These are phyloP conservation scores for Oligia latruncula DNA, from an alignment of 2,888 invertebrate species.

Conservation along the genomic window DNA sequence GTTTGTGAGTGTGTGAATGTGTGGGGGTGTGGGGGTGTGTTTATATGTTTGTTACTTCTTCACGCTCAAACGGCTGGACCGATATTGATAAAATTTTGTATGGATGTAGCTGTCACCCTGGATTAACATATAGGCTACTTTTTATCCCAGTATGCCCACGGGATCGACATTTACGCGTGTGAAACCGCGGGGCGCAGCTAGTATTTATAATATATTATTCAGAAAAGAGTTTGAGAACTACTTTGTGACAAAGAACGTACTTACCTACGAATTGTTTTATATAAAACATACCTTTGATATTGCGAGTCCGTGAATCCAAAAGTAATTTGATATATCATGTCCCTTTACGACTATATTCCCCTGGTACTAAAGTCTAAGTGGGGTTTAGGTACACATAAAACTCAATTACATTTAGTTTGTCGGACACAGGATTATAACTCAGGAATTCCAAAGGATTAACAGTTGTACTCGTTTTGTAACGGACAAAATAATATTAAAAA, in stretches of 20 bases:
- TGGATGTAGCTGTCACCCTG: too few species aligned
- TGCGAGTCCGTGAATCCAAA: conserved; percentile 20
- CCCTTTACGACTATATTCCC: background rate
- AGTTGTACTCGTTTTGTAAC: background rate
- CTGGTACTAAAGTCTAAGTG: background rate
- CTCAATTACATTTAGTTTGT: conserved; percentile 21
- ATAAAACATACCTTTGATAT: conserved; percentile 33
- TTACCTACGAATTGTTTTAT: conserved; percentile 16
- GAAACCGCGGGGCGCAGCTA: too few species aligned
- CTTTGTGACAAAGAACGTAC: conserved; percentile 12
- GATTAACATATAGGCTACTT: too few species aligned
- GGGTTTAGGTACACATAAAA: conserved; percentile 9
- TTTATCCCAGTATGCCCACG: too few species aligned
- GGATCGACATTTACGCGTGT: too few species aligned
- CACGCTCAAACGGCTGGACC: too few species aligned
- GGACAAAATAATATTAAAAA: background rate
- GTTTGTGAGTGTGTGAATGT: too few species aligned
- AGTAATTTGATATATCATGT: conserved; percentile 13
- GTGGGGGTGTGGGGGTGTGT: too few species aligned
- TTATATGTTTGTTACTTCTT: too few species aligned
- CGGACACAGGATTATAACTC: background rate
- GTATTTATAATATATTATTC: background rate
- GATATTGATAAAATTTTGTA: too few species aligned
- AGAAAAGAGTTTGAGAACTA: conserved; percentile 10
- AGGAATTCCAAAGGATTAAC: conserved; percentile 12